A percentile compares a stretch with the other conserved stretches of the same genome.
Evolutionary conservation across 1,140 invertebrate species (phyloP).

Genomic region (Drosophila nebulosa): DNA sequence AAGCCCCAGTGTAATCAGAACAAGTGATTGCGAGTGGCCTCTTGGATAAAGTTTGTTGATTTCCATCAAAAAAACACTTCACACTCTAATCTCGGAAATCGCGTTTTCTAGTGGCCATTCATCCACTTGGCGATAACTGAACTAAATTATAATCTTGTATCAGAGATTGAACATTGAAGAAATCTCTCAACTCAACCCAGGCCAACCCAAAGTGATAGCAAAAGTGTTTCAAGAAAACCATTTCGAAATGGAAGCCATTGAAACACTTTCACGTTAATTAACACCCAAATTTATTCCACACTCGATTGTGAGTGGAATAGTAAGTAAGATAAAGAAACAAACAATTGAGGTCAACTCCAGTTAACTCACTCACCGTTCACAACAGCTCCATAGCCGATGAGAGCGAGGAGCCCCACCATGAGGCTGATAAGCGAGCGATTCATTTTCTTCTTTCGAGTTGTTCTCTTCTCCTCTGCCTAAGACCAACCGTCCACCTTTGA

Average conservation of each 20-base stretch:
- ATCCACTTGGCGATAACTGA: slow-evolving; percentile 1
- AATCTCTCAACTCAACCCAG: too few relatives aligned
- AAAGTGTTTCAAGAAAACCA: background rate
- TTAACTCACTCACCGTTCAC: slow-evolving; percentile 59
- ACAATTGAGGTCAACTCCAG: slow-evolving; percentile 26
- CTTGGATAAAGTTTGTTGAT: background rate
- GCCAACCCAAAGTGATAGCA: background rate
- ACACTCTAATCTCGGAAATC: slow-evolving; percentile 14
- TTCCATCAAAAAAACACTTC: slow-evolving; percentile 12
- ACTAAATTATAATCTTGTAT: too few relatives aligned
- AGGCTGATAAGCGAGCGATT: slow-evolving; percentile 31
- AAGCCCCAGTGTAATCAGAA: too few relatives aligned
- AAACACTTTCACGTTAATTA: slow-evolving; percentile 46
- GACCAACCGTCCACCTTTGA: slow-evolving; percentile 42
- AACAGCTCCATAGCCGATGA: slow-evolving; percentile 34
- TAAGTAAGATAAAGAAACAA: too few relatives aligned
- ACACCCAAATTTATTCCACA: slow-evolving; percentile 11
- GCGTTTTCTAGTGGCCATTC: slow-evolving; percentile 9
- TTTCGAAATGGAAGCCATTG: background rate
- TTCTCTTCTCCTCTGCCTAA: background rate
- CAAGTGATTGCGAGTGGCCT: background rate
- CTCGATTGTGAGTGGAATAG: slow-evolving; percentile 44
- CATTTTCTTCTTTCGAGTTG: slow-evolving; percentile 40
- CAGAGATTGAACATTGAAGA: too few relatives aligned
- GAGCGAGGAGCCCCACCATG: slow-evolving; percentile 28